Evolutionary conservation across 2,888 invertebrate genomes (phyloP).

Genomic region (Fabriciana adippe): DNA sequence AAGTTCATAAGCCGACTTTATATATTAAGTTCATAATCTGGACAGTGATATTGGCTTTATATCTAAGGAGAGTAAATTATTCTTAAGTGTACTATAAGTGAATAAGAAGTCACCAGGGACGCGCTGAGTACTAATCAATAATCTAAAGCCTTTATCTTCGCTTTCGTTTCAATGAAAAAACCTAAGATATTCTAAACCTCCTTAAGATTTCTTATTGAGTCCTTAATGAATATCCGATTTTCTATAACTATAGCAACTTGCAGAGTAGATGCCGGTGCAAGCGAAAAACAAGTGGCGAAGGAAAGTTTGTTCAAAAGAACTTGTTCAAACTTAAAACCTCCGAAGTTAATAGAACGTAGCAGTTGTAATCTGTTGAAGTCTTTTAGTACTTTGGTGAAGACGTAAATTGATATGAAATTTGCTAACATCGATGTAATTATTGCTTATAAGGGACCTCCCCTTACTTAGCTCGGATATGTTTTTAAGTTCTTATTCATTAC

Average conservation of each 20-base stretch:
- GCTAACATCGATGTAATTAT: too few species aligned
- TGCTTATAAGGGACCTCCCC: too few species aligned
- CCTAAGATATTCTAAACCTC: background rate
- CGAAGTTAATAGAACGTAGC: conserved; percentile 19
- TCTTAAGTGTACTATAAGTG: too few species aligned
- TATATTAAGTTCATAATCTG: too few species aligned
- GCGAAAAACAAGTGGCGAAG: conserved; percentile 17
- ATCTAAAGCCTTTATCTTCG: background rate
- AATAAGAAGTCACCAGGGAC: too few species aligned
- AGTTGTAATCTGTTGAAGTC: background rate
- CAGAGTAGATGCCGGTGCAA: conserved; percentile 24
- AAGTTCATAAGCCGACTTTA: too few species aligned
- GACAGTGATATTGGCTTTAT: too few species aligned
- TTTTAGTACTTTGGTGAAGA: background rate
- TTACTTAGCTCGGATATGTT: too few species aligned
- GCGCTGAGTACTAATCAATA: too few species aligned
- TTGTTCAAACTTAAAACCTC: conserved; percentile 18
- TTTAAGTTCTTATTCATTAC: too few species aligned
- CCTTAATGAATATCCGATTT: conserved; percentile 14
- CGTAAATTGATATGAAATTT: background rate
- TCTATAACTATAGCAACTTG: conserved; percentile 30
- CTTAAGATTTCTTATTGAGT: conserved; percentile 13
- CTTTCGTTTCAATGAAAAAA: background rate
- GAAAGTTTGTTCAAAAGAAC: conserved; percentile 32
- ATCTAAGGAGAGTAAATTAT: too few species aligned